A percentile compares a stretch with the other conserved stretches of the same genome.
These are phyloP conservation scores for Rallus limicola DNA, from an alignment of 2,113 vertebrate species.

Conservation along the genomic window DNA sequence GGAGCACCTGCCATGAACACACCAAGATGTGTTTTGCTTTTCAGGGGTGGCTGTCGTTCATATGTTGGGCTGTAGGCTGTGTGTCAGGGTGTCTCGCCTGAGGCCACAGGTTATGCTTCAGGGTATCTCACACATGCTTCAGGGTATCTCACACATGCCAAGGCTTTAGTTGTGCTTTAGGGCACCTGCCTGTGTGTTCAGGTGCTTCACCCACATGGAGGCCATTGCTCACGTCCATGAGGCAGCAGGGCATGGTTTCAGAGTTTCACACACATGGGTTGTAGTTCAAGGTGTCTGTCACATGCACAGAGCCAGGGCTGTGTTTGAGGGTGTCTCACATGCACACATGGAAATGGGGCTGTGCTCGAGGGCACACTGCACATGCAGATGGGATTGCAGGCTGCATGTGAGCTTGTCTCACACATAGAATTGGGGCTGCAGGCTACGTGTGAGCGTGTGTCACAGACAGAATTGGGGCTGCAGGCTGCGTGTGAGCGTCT, in stretches of 20 bases:
- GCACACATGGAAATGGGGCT: rapidly evolving
- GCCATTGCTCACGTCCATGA: rapidly evolving
- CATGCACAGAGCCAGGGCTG: not conserved
- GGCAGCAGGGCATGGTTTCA: not conserved
- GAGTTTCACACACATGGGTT: not conserved
- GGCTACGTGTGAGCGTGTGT: too few relatives aligned
- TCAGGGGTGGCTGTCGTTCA: not conserved
- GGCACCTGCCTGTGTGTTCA: rapidly evolving
- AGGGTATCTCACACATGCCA: not conserved
- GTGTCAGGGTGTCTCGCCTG: rapidly evolving
- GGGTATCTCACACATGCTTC: not conserved
- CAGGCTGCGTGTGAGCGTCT: not conserved
- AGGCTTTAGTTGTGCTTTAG: not conserved
- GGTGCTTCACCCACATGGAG: not conserved
- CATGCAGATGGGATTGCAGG: too few relatives aligned
- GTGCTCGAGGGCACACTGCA: too few relatives aligned
- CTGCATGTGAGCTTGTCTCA: too few relatives aligned
- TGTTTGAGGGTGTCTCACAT: not conserved
- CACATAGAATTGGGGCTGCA: too few relatives aligned
- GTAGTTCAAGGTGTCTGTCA: not conserved
- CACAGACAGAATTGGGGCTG: too few relatives aligned
- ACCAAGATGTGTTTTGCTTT: not conserved
- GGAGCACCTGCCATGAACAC: not conserved
- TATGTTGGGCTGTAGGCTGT: not conserved
- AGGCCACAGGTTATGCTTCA: not conserved